These are phyloP conservation scores for Entomobrya proxima DNA, from an alignment of 2,888 invertebrate species.

Conservation along the genomic window DNA sequence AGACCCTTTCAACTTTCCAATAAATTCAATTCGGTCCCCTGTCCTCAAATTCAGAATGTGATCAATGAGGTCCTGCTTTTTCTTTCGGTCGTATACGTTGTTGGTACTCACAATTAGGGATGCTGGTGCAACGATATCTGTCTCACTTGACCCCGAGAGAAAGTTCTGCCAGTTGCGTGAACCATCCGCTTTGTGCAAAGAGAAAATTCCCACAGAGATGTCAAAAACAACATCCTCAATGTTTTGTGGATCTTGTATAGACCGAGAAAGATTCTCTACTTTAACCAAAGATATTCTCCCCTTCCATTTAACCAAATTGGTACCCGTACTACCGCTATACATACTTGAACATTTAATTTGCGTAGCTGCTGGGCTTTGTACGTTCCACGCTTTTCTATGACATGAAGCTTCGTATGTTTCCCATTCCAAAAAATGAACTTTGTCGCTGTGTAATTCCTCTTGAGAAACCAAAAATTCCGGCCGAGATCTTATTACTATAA, in stretches of 20 bases:
- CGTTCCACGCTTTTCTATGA: constrained; percentile 72
- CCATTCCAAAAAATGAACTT: constrained; percentile 62
- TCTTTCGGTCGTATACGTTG: constrained; percentile 24
- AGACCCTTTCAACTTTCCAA: constrained; percentile 63
- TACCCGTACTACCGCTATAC: constrained; percentile 47
- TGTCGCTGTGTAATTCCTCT: background rate
- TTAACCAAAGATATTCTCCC: constrained; percentile 70
- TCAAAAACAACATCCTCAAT: constrained; percentile 60
- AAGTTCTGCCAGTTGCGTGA: constrained; percentile 61
- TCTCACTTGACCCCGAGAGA: constrained; percentile 59
- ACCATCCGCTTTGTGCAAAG: constrained; percentile 33
- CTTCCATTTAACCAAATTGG: constrained; percentile 69
- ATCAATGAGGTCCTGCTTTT: constrained; percentile 61
- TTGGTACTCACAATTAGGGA: constrained; percentile 58
- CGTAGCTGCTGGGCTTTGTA: constrained; percentile 67
- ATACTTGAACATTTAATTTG: constrained; percentile 70
- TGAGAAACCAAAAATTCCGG: background rate
- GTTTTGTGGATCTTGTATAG: background rate
- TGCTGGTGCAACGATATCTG: constrained; percentile 60
- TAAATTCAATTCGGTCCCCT: constrained; percentile 73
- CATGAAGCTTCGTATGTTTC: constrained; percentile 72
- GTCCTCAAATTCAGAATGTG: constrained; percentile 67
- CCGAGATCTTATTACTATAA: background rate
- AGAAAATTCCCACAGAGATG: constrained; percentile 61
- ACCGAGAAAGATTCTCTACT: constrained; percentile 55